Evolutionary conservation across 2,113 vertebrate species (phyloP), one percentile per base, ranked within the genome.

Genomic region (Hippocampus mohnikei): DNA sequence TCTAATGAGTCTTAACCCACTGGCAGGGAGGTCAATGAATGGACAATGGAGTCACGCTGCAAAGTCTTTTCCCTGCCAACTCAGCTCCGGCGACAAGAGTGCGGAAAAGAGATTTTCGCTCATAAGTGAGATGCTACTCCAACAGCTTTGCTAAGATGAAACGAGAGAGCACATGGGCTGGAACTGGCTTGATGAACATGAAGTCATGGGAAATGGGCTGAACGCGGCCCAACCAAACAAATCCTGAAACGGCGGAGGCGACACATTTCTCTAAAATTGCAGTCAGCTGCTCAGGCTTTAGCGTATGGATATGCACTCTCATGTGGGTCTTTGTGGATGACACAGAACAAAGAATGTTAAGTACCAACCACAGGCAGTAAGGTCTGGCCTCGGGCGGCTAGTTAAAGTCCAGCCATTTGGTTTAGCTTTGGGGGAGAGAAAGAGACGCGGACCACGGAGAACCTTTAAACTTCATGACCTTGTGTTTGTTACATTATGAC

Each of bases 1-100:
- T 76, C 84, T 84, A 87, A 86, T 87, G 80, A 85, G 82, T 72
- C 81, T 89, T 81, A 88, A 84, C 83, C 81, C 73, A 41, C 67
- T 70, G 77, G 44, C 82, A 56, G 74, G 73, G 78, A 74, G 86
- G 85, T 86, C 85, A 87, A 46, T 73, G 78, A 80, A 81, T 77
- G 71, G 21, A 84, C 84, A 85, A 86, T 75, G 73, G 68, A 82
- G 70, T 69, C 73, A 73, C 77, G 75, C 53, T 71, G 78, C 68
- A 69, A 69, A 73, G 81, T 72, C 55, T 74, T 70, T 70, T 37
- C 64, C 58, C 70, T 70, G 70, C 72, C 80, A 76, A 81, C 76
- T 74, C 66, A 68, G 74, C 71, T 62, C 50, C 6, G 73, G 61
- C 58, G 69, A 74, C 76, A 71, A 50, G 74, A 72, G 76, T 77